Conservation (phyloP, 2,888 invertebrate species). For the Liposcelis brunnea region DNA sequence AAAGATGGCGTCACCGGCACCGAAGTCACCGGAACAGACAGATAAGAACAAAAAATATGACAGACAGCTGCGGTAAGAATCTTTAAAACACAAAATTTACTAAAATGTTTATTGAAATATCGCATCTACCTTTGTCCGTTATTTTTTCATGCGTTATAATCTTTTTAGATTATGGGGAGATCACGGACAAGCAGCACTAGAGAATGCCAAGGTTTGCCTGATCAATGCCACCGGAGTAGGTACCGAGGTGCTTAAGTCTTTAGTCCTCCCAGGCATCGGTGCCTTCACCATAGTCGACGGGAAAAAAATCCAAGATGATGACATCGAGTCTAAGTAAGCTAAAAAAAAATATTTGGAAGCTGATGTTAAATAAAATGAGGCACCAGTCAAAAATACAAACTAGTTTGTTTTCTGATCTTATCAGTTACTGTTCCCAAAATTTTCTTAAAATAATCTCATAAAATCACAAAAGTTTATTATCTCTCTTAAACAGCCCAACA, state of each 20-base stretch:
- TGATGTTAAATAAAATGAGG: slow-evolving; percentile 6
- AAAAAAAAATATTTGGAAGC: slow-evolving; percentile 2
- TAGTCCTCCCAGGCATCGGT: slow-evolving; percentile 87
- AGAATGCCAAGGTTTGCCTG: slow-evolving; percentile 77
- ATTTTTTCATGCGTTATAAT: not conserved
- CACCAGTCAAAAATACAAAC: no score
- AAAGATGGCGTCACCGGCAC: slow-evolving; percentile 46
- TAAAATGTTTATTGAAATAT: slow-evolving; percentile 4
- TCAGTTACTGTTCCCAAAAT: not conserved
- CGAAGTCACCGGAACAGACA: slow-evolving; percentile 54
- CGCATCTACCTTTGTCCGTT: not conserved
- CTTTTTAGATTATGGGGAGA: slow-evolving; percentile 83
- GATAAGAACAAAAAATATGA: slow-evolving; percentile 66
- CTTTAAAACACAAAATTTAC: no score
- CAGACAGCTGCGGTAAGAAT: slow-evolving; percentile 50
- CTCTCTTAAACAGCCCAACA: no score
- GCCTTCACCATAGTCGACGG: slow-evolving; percentile 88
- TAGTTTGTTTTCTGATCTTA: not conserved
- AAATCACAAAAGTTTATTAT: no score
- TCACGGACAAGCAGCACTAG: slow-evolving; percentile 82
- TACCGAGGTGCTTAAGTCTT: slow-evolving; percentile 86
- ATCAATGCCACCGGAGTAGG: slow-evolving; percentile 87
- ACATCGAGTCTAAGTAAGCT: slow-evolving; percentile 80
- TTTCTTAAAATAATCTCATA: not conserved
- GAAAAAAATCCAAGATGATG: slow-evolving; percentile 69